These are phyloP conservation scores for Drosophila nigricruria DNA, from an alignment of 2,888 invertebrate species.

Conservation along the genomic window DNA sequence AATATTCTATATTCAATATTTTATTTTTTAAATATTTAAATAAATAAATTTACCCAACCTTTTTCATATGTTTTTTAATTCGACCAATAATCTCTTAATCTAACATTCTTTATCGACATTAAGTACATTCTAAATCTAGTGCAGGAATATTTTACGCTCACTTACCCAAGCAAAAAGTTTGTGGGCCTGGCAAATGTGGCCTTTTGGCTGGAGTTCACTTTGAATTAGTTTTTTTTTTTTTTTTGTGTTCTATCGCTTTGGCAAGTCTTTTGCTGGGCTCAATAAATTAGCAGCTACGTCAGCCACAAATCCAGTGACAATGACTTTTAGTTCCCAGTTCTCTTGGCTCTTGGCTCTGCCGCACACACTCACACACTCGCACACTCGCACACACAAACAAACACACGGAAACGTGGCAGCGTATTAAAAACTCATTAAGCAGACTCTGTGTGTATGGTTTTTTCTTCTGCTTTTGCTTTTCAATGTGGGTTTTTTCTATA, in stretches of 20 bases:
- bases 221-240: slow-evolving; percentile 53
- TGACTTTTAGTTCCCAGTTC: slow-evolving; percentile 54
- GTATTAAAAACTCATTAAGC: slow-evolving; percentile 81
- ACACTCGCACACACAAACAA: slow-evolving; percentile 11
- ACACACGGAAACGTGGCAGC: slow-evolving; percentile 50
- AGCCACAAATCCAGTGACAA: slow-evolving; percentile 63
- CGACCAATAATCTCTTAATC: not conserved
- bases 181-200: slow-evolving; percentile 1
- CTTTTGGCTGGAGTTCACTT: slow-evolving; percentile 30
- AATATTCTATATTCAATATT: not conserved
- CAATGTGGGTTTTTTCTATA: slow-evolving; percentile 26
- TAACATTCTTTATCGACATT: not conserved
- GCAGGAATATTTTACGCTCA: slow-evolving; percentile 20
- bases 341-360: not conserved
- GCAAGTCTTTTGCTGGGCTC: slow-evolving; percentile 52
- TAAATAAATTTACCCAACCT: not conserved
- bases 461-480: slow-evolving; percentile 21
- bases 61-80: not conserved
- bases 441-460: slow-evolving; percentile 20
- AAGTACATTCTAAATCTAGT: not conserved
- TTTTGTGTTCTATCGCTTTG: slow-evolving; percentile 24
- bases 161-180: slow-evolving; percentile 30
- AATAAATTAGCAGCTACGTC: slow-evolving; percentile 69
- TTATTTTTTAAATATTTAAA: not conserved
- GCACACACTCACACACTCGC: slow-evolving; percentile 5